Conservation (phyloP, 2,888 invertebrate genomes). For the Lithophane leautieri region DNA sequence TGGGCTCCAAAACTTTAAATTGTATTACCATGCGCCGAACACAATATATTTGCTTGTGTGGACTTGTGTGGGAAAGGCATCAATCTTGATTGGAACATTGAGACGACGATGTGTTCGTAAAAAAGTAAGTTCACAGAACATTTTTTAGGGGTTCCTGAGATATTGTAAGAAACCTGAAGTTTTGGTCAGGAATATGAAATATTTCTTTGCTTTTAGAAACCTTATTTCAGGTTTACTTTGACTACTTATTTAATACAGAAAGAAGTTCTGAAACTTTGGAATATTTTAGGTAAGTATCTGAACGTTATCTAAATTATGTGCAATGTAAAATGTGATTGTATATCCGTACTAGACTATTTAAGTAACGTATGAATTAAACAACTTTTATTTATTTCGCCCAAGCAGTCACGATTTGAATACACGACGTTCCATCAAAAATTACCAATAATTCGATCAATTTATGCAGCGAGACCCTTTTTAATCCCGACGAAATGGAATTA, state of each 20-base stretch:
- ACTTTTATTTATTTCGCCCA: constrained; percentile 48
- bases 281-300: no score
- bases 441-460: constrained; percentile 80
- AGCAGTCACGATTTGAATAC: constrained; percentile 17
- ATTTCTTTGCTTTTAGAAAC: not conserved
- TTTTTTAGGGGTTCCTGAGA: not conserved
- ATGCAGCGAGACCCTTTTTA: constrained; percentile 80
- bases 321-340: not conserved
- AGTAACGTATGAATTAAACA: not conserved
- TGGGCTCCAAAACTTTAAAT: constrained; percentile 89
- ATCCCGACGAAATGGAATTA: constrained; percentile 82
- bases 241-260: not conserved
- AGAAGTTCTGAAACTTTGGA: not conserved
- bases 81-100: constrained; percentile 70
- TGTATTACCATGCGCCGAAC: constrained; percentile 85
- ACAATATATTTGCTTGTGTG: constrained; percentile 83
- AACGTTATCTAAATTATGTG: not conserved
- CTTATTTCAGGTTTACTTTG: not conserved
- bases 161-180: not conserved
- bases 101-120: not conserved
- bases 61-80: constrained; percentile 71
- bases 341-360: not conserved
- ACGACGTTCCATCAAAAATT: constrained; percentile 70
- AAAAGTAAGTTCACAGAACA: not conserved
- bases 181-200: not conserved